Evolutionary conservation across 1,140 invertebrate genomes (phyloP), one percentile per base, ranked within the genome.

Genomic region (Dreissena rostriformis): DNA sequence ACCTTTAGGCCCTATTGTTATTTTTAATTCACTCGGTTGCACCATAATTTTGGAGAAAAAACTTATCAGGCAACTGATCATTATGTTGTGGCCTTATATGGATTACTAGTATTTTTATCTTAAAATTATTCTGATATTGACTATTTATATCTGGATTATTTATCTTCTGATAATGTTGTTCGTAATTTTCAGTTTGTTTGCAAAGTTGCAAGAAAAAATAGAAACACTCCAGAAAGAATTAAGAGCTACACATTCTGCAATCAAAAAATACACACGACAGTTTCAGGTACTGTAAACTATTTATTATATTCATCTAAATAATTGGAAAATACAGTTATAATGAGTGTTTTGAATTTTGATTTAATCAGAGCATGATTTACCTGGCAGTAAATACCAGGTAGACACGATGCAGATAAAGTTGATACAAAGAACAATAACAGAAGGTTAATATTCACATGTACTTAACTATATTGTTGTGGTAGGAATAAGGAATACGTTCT

Each of bases 171-270:
- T 24, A 10, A 26, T 63, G 0, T 67, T 67, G 12, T 19, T 67
- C 67, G 1, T 22, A 12, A 49, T 51, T 78, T 49, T 10, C 76
- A 82, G 79, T 26, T 17, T 51, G 55, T 82, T 82, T 68, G 80
- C 80, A 26, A 49, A 68, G 19, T 71, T 82, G 66, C 80, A 82
- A 57, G 28, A 29, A 53, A 57, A 82, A 14, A 75, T 82, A 24
- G 80, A 82, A 68, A n/a, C 39, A 5, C 49, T 82, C 19, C 80
- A 82, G 65, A 82, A 39, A 65, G 71, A 74, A 53, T 66, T 82
- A 11, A 82, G 53, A 57, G 51, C 8, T 15, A 82, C 72, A 17
- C 74, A 75, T 24, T 82, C 80, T 15, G 29, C 71, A 29, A 82
- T 82, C 57, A 82, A 82, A 49, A 82, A 68, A 39, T 82, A 82